These are phyloP conservation scores for Dryocosmus kuriphilus DNA, from an alignment of 2,888 invertebrate species.

Conservation along the genomic window DNA sequence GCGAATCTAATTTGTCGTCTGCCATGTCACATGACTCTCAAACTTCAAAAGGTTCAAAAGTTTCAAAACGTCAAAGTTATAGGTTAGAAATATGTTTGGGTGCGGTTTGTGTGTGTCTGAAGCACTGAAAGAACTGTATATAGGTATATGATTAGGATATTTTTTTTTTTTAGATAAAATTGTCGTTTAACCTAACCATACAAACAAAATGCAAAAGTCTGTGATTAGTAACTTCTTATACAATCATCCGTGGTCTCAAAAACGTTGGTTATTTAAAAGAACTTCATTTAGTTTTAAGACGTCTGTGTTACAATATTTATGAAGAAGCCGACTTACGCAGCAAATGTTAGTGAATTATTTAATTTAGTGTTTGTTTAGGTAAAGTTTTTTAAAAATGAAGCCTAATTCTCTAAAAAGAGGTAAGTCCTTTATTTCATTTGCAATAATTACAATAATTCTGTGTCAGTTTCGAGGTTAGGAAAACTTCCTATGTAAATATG, in stretches of 20 bases:
- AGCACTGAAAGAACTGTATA: no score
- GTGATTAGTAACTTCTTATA: neutral
- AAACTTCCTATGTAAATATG: neutral
- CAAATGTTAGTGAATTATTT: neutral
- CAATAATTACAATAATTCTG: neutral
- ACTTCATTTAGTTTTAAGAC: neutral
- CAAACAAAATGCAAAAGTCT: neutral
- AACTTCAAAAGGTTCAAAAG: no score
- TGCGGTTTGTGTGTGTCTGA: neutral
- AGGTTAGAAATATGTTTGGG: neutral
- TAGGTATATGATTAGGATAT: no score
- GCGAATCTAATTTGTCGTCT: neutral
- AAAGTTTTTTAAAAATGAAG: constrained; percentile 8
- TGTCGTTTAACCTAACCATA: neutral
- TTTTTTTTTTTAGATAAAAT: neutral
- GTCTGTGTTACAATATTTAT: neutral
- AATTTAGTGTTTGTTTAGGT: neutral
- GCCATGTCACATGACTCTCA: neutral
- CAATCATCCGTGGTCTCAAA: neutral
- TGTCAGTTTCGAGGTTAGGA: neutral
- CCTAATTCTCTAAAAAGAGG: neutral
- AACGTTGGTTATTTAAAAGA: neutral
- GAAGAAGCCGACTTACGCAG: neutral
- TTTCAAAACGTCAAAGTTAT: neutral
- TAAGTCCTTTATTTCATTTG: neutral